Conservation (phyloP, 2,888 invertebrate species). For the Pyrrhosoma nymphula region DNA sequence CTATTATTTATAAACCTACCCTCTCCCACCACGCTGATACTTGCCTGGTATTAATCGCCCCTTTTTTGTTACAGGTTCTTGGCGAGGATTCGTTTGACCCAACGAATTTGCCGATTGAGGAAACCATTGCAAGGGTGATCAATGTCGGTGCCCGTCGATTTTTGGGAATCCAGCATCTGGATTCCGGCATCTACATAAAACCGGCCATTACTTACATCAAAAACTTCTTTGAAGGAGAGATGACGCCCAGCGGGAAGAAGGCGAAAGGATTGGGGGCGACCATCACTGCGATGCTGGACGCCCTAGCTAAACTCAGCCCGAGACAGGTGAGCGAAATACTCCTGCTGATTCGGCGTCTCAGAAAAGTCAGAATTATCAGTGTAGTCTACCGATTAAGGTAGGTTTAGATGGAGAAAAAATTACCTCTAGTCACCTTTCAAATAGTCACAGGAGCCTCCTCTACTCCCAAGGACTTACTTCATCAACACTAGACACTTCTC, state of each 20-base stretch:
- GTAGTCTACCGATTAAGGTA: too few species aligned
- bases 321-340: slow-evolving; percentile 32
- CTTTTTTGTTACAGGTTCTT: slow-evolving; percentile 24
- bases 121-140: slow-evolving; percentile 41
- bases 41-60: neutral
- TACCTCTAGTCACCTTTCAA: too few species aligned
- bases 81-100: slow-evolving; percentile 59
- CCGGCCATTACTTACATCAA: slow-evolving; percentile 46
- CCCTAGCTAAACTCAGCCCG: slow-evolving; percentile 44
- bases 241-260: slow-evolving; percentile 25
- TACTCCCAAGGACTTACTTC: too few species aligned
- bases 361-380: too few species aligned
- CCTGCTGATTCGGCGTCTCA: neutral
- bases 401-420: too few species aligned
- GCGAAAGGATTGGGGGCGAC: slow-evolving; percentile 33
- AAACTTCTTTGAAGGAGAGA: slow-evolving; percentile 20
- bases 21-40: too few species aligned
- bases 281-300: slow-evolving; percentile 29
- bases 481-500: too few species aligned
- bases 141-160: slow-evolving; percentile 45
- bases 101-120: slow-evolving; percentile 45
- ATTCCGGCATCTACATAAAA: slow-evolving; percentile 52
- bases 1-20: too few species aligned
- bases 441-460: too few species aligned
- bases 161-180: slow-evolving; percentile 43